Conservation (phyloP, 2,797 vertebrate genomes). For the Parauchenoglanis punctatus region DNA sequence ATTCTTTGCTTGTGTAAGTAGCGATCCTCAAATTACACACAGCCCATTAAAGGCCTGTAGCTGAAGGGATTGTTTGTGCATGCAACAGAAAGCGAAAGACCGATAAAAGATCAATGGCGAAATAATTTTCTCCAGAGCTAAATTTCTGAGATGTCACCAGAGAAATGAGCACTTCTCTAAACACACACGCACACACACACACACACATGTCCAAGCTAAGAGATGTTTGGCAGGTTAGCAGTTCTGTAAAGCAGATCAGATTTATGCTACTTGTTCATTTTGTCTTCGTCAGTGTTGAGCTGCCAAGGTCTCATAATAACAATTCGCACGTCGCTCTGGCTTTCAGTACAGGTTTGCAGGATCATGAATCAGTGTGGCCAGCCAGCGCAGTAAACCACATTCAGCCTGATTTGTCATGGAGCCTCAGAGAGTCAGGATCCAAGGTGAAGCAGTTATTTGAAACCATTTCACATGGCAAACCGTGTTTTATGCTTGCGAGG, state of each 20-base stretch:
- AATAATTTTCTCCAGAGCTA: constrained; percentile 13
- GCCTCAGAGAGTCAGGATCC: constrained; percentile 24
- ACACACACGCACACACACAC: background rate
- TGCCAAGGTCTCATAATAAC: constrained; percentile 32
- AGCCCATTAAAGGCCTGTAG: constrained; percentile 24
- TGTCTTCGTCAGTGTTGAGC: constrained; percentile 34
- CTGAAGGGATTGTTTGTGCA: constrained; percentile 16
- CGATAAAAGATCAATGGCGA: background rate
- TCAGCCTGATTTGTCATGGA: constrained; percentile 30
- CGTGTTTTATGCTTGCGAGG: background rate
- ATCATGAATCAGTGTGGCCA: constrained; percentile 19
- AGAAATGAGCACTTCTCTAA: constrained; percentile 5
- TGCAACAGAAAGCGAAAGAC: background rate
- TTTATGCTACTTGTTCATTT: constrained; percentile 34
- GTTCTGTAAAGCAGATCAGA: constrained; percentile 18
- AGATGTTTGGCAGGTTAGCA: constrained; percentile 21
- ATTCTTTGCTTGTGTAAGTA: background rate
- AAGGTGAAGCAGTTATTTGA: constrained; percentile 37
- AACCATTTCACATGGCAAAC: background rate
- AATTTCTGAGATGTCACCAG: constrained; percentile 7
- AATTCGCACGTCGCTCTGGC: constrained; percentile 26
- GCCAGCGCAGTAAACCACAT: constrained; percentile 17
- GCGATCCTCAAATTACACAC: constrained; percentile 34
- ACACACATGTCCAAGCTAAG: constrained; percentile 1
- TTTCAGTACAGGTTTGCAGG: constrained; percentile 36